Conservation (phyloP, 2,888 invertebrate species). For the Drosophila paracracens region DNA sequence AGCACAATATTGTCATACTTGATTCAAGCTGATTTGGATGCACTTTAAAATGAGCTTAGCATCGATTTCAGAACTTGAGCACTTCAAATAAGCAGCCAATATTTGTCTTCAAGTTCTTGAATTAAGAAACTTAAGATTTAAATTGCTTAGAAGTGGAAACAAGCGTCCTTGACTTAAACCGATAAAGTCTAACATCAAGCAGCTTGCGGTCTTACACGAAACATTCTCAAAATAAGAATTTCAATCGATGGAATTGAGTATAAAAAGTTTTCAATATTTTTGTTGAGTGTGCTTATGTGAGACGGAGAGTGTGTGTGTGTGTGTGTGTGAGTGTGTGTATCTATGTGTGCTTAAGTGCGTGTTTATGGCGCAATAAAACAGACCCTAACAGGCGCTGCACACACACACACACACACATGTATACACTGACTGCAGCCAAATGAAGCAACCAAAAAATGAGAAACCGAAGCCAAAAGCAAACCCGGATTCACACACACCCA, state of each 20-base stretch:
- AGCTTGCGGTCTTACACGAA: neutral
- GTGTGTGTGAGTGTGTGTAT: conserved; percentile 34
- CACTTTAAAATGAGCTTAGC: neutral
- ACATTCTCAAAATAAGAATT: neutral
- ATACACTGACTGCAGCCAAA: conserved; percentile 57
- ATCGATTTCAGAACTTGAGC: neutral
- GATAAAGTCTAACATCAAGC: neutral
- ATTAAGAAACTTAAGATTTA: neutral
- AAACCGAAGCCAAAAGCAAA: conserved; percentile 42
- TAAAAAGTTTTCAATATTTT: neutral
- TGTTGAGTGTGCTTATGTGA: conserved; percentile 14
- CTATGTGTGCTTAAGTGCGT: conserved; percentile 75
- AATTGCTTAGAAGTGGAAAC: neutral
- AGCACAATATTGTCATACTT: neutral
- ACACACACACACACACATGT: conserved; percentile 29
- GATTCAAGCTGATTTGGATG: neutral
- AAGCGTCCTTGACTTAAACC: neutral
- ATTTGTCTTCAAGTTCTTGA: neutral
- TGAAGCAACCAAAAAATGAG: conserved; percentile 68
- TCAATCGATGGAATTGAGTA: neutral
- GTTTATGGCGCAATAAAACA: conserved; percentile 80
- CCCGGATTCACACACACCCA: conserved; percentile 14
- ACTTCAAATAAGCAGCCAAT: neutral
- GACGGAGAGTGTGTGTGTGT: conserved; percentile 18
- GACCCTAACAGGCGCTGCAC: conserved; percentile 66